These are phyloP conservation scores for Thunnus maccoyii DNA, from an alignment of 2,113 vertebrate genomes.

Conservation along the genomic window DNA sequence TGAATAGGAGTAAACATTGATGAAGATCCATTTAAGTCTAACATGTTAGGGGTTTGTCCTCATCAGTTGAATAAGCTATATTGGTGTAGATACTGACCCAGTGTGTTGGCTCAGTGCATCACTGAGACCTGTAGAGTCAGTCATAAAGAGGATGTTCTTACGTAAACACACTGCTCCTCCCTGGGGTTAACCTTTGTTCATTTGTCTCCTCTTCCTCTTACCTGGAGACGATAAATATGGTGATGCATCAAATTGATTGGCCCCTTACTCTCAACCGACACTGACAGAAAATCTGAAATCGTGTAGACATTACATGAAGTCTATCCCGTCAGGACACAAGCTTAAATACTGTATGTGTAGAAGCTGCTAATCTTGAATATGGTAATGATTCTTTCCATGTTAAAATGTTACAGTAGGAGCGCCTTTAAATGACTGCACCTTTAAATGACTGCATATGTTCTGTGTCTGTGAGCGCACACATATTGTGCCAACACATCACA, in stretches of 20 bases:
- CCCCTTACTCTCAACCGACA: background rate
- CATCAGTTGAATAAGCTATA: no score
- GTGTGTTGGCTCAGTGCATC: no score
- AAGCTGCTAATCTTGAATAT: constrained; percentile 2
- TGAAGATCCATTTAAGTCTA: no score
- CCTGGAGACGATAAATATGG: background rate
- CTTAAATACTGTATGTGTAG: background rate
- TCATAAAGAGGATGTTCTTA: background rate
- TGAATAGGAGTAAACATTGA: no score
- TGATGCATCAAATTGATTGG: background rate
- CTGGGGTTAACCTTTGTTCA: background rate
- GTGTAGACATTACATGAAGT: background rate
- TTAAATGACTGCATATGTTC: constrained; percentile 55
- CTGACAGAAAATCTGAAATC: constrained; percentile 11
- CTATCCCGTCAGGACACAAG: no score
- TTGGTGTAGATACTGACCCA: no score
- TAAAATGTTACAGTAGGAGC: constrained; percentile 8
- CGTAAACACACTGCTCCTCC: background rate
- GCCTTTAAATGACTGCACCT: constrained; percentile 55
- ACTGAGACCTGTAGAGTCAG: background rate
- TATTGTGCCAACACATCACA: constrained; percentile 58
- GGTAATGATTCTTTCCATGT: background rate
- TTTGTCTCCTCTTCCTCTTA: background rate
- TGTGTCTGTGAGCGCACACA: constrained; percentile 34
- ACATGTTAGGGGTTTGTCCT: no score